Evolutionary conservation across 2,797 vertebrate species (phyloP).

Genomic region (Cyclura pinguis): DNA sequence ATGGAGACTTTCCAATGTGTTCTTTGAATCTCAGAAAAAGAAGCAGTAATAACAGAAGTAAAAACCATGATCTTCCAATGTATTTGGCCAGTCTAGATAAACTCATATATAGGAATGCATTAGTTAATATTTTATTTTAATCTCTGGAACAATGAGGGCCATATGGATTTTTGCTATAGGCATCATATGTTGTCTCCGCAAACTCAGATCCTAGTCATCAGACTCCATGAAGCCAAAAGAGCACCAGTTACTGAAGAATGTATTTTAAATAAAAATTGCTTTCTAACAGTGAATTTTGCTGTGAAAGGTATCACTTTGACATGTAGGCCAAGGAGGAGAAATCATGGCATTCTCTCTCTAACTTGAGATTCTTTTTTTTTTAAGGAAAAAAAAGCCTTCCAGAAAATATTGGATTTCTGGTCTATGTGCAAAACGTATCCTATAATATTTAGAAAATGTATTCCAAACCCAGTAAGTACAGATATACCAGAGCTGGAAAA

Average conservation of each 20-base stretch:
- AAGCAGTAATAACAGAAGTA: too few relatives aligned
- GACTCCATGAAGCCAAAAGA: constrained; percentile 30
- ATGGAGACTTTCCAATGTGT: too few relatives aligned
- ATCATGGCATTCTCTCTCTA: constrained; percentile 26
- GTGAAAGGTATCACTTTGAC: constrained; percentile 43
- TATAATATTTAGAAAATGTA: constrained; percentile 32
- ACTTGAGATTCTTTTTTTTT: constrained; percentile 32
- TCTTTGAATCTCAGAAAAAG: too few relatives aligned
- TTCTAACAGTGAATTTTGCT: constrained; percentile 55
- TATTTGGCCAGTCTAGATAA: too few relatives aligned
- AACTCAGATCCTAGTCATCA: not conserved
- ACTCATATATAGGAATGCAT: not conserved
- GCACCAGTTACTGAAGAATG: constrained; percentile 38
- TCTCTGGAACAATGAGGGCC: not conserved
- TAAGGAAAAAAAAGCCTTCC: not conserved
- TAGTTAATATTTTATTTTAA: not conserved
- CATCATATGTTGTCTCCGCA: not conserved
- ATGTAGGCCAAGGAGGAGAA: constrained; percentile 27
- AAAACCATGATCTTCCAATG: too few relatives aligned
- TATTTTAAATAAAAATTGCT: constrained; percentile 53
- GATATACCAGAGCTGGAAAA: constrained; percentile 40
- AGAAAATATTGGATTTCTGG: constrained; percentile 40
- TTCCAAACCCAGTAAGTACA: constrained; percentile 34
- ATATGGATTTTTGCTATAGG: not conserved
- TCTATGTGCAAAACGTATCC: constrained; percentile 30